Evolutionary conservation across 2,888 invertebrate genomes (phyloP).

Genomic region (Portevinia maculata): DNA sequence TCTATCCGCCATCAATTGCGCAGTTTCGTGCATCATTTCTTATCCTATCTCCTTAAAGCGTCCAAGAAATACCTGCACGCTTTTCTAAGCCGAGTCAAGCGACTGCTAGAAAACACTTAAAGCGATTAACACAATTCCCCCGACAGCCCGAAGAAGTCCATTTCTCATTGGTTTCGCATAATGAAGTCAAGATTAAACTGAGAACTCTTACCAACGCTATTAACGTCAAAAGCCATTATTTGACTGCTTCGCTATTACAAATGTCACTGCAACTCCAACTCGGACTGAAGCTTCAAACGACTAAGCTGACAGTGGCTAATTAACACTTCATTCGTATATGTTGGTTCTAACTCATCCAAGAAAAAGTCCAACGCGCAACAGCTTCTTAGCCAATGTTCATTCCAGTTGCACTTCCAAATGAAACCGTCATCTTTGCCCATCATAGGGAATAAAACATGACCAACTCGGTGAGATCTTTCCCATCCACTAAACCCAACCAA

Average conservation of each 20-base stretch:
- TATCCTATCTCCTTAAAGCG: too few species aligned
- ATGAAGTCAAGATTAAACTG: background rate
- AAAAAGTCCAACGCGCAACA: constrained; percentile 37
- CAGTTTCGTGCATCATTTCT: too few species aligned
- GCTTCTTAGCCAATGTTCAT: constrained; percentile 20
- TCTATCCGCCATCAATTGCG: too few species aligned
- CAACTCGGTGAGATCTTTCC: constrained; percentile 56
- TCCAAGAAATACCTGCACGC: too few species aligned
- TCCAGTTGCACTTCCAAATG: constrained; percentile 2
- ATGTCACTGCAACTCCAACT: constrained; percentile 2
- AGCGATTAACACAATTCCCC: too few species aligned
- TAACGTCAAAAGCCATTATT: background rate
- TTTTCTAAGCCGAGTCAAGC: too few species aligned
- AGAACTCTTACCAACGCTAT: background rate
- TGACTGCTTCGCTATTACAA: background rate
- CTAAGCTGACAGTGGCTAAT: constrained; percentile 56
- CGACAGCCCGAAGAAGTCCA: background rate
- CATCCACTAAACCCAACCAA: constrained; percentile 30
- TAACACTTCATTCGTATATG: constrained; percentile 50
- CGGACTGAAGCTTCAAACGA: constrained; percentile 37
- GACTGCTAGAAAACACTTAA: too few species aligned
- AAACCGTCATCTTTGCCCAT: constrained; percentile 32
- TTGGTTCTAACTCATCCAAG: background rate
- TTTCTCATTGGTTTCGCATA: background rate
- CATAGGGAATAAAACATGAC: constrained; percentile 6